Evolutionary conservation across 2,113 vertebrate species (phyloP).

Genomic region (Nycticebus coucang): DNA sequence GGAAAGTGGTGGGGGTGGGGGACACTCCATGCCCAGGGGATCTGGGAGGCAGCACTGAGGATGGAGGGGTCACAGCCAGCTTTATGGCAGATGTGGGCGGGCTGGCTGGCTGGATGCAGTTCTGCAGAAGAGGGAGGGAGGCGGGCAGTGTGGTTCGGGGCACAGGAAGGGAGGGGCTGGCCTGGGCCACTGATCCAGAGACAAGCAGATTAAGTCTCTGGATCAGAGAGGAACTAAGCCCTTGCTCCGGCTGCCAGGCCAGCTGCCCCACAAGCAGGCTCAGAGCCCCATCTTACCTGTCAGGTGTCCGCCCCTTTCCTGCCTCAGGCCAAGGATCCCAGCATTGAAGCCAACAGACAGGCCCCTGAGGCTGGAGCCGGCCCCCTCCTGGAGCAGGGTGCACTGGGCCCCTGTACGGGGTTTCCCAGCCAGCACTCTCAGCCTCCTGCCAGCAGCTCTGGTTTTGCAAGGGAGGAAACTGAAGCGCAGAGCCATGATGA

Average conservation of each 20-base stretch:
- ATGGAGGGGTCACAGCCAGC: not conserved
- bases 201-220: slow-evolving; percentile 2
- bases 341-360: not conserved
- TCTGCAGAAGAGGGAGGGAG: not conserved
- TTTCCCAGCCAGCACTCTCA: not conserved
- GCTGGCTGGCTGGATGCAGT: not conserved
- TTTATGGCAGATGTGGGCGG: not conserved
- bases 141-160: not conserved
- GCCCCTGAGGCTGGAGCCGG: not conserved
- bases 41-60: not conserved
- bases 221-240: slow-evolving; percentile 12
- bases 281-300: not conserved
- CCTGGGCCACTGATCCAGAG: not conserved
- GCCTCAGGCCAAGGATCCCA: not conserved
- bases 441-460: not conserved
- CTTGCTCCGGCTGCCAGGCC: not conserved
- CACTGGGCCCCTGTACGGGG: not conserved
- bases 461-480: not conserved
- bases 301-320: not conserved
- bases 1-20: fast-evolving
- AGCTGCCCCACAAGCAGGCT: slow-evolving; percentile 18
- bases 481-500: not conserved
- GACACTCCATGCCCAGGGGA: fast-evolving
- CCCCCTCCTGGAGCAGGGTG: not conserved
- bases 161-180: not conserved